Percentiles rank a stretch among this genome's conserved stretches.
Evolutionary conservation across 1,140 invertebrate genomes (phyloP).

Genomic region (Vollenhovia emeryi): DNA sequence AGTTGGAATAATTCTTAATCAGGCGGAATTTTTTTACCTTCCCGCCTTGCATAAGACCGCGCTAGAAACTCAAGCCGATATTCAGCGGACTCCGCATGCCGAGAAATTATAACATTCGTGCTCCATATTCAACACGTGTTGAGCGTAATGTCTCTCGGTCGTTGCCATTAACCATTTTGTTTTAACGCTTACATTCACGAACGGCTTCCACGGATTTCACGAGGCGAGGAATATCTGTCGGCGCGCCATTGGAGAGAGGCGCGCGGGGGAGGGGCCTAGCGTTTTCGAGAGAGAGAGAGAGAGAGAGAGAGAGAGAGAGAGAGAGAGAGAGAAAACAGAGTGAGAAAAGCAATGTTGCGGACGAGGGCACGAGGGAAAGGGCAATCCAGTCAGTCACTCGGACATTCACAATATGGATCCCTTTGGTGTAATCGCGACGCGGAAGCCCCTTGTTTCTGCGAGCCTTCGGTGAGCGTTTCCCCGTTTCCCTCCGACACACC

Average conservation of each 20-base stretch:
- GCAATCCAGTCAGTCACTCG: conserved; percentile 71
- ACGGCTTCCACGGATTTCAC: conserved; percentile 43
- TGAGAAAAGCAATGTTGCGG: conserved; percentile 60
- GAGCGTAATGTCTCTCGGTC: neutral
- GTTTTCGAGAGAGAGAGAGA: no score
- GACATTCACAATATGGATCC: conserved; percentile 75
- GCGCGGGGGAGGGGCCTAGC: neutral
- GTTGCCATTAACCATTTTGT: conserved; percentile 32
- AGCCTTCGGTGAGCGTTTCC: conserved; percentile 54
- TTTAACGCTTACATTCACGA: conserved; percentile 17
- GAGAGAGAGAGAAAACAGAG: conserved; percentile 27
- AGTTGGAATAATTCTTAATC: neutral
- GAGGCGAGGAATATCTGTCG: conserved; percentile 20
- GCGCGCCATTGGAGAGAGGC: neutral
- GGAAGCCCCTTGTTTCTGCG: conserved; percentile 70
- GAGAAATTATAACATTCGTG: neutral
- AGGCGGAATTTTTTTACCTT: neutral
- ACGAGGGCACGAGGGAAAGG: conserved; percentile 28
- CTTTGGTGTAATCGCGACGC: conserved; percentile 73
- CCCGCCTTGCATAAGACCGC: neutral
- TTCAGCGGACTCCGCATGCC: neutral
- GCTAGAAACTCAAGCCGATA: neutral
- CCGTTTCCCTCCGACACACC: conserved; percentile 31
- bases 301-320: no score
- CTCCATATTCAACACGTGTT: conserved; percentile 10